phyloP scores from a whole-genome alignment of 2,113 vertebrate species.

The Micromys minutus region DNA sequence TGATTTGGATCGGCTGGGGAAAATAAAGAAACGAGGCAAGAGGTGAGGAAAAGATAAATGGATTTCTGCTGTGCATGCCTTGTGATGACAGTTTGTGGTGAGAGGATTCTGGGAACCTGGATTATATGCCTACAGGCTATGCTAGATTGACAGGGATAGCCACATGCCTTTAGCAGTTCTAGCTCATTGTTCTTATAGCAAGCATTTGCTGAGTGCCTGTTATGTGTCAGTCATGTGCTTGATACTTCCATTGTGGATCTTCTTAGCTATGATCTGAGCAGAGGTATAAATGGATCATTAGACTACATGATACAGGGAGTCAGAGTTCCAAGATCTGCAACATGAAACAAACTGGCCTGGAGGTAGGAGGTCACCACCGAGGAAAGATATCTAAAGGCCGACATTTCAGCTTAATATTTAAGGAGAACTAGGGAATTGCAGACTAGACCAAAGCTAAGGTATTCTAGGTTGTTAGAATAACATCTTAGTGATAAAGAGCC shows the following conservation, averaged over 20 bases:
- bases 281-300: constrained; percentile 28
- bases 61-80: not conserved
- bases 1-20: not conserved
- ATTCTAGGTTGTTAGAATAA: constrained; percentile 28
- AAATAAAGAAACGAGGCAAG: not conserved
- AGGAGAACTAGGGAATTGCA: not conserved
- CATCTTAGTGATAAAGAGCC: not conserved
- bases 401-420: constrained; percentile 43
- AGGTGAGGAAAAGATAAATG: constrained; percentile 18
- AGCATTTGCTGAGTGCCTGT: not conserved
- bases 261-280: too few species aligned
- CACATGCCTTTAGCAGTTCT: not conserved
- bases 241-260: not conserved
- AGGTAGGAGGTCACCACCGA: not conserved
- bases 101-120: not conserved
- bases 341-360: not conserved
- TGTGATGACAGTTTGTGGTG: constrained; percentile 29
- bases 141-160: constrained; percentile 38
- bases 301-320: not conserved
- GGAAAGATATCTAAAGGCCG: not conserved
- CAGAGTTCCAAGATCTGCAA: not conserved
- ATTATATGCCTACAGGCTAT: constrained; percentile 14
- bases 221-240: not conserved
- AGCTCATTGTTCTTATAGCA: constrained; percentile 1
- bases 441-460: not conserved